These are phyloP conservation scores for Eurytoma adleriae DNA, from an alignment of 2,888 invertebrate genomes.

Conservation along the genomic window DNA sequence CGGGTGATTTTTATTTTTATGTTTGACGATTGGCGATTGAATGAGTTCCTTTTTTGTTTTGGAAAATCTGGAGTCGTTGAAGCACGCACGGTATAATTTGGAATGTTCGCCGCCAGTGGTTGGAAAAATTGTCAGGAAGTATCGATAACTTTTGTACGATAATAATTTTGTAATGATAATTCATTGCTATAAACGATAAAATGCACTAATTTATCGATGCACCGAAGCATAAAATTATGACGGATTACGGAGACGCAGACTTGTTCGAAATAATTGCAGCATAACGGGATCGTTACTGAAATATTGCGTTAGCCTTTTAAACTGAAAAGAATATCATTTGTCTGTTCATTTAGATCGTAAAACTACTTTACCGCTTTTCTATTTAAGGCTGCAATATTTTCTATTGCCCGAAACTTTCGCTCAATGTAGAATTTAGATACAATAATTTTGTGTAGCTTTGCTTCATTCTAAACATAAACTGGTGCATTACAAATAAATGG, in stretches of 20 bases:
- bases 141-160: not conserved
- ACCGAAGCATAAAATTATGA: slow-evolving; percentile 39
- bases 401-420: slow-evolving; percentile 43
- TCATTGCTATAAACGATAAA: not conserved
- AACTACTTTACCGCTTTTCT: slow-evolving; percentile 36
- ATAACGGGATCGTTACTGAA: slow-evolving; percentile 36
- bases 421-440: slow-evolving; percentile 7
- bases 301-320: slow-evolving; percentile 44
- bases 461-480: too few relatives aligned
- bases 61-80: too few relatives aligned
- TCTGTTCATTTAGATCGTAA: slow-evolving; percentile 19
- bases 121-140: too few relatives aligned
- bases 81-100: too few relatives aligned
- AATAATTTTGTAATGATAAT: slow-evolving; percentile 15
- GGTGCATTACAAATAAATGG: too few relatives aligned
- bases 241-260: slow-evolving; percentile 31
- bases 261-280: slow-evolving; percentile 37
- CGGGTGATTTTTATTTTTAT: too few relatives aligned
- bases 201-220: slow-evolving; percentile 35
- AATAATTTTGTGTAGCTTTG: not conserved
- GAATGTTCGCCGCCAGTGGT: too few relatives aligned
- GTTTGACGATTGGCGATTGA: too few relatives aligned
- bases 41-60: too few relatives aligned
- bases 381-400: slow-evolving; percentile 25
- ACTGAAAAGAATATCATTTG: slow-evolving; percentile 28